A percentile compares a stretch with the other conserved stretches of the same genome.
Conservation (phyloP, 2,888 invertebrate species). For the Tridacna crocea region DNA sequence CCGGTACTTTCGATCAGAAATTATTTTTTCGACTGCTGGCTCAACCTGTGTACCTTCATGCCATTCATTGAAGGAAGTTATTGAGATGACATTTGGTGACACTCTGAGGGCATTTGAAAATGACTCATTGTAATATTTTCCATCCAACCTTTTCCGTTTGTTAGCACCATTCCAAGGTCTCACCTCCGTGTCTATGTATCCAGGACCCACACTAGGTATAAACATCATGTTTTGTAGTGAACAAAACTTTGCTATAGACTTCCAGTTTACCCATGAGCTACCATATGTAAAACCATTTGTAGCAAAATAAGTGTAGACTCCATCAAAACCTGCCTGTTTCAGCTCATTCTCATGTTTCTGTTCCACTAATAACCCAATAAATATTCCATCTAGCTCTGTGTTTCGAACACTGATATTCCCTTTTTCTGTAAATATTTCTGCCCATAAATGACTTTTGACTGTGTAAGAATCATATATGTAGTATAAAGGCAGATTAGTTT, state of each 20-base stretch:
- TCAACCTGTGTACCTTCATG: slow-evolving; percentile 91
- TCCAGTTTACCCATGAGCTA: slow-evolving; percentile 85
- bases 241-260: slow-evolving; percentile 68
- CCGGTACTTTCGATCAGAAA: slow-evolving; percentile 38
- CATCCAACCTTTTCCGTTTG: slow-evolving; percentile 86
- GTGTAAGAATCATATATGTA: slow-evolving; percentile 89
- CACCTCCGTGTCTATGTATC: slow-evolving; percentile 88
- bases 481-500: slow-evolving; percentile 86
- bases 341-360: slow-evolving; percentile 85
- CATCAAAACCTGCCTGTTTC: slow-evolving; percentile 85
- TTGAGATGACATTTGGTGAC: slow-evolving; percentile 87
- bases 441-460: slow-evolving; percentile 86
- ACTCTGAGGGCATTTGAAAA: slow-evolving; percentile 88
- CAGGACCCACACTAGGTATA: slow-evolving; percentile 89
- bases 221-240: slow-evolving; percentile 83
- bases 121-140: slow-evolving; percentile 88
- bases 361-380: slow-evolving; percentile 87
- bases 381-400: slow-evolving; percentile 87
- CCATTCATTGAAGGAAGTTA: slow-evolving; percentile 91
- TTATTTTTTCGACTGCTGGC: slow-evolving; percentile 86
- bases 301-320: slow-evolving; percentile 89
- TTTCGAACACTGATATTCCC: slow-evolving; percentile 86
- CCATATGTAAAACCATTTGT: slow-evolving; percentile 88
- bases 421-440: slow-evolving; percentile 78
- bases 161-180: slow-evolving; percentile 87